phyloP scores from a whole-genome alignment of 2,888 invertebrate species.

The Perdita meconis region DNA sequence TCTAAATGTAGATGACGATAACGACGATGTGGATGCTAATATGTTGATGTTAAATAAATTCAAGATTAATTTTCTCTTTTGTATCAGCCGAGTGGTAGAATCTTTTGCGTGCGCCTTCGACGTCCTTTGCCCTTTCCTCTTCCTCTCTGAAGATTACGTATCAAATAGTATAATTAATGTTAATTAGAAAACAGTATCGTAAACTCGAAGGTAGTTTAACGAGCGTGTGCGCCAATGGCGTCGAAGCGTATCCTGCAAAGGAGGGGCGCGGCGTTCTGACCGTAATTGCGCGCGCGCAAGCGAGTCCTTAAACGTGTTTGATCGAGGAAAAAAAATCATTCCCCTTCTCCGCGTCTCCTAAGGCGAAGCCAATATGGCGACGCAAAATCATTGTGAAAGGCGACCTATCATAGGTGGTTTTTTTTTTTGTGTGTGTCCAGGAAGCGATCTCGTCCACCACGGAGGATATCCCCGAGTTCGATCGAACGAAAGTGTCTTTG shows the following conservation, averaged over 20 bases:
- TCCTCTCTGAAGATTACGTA: background rate
- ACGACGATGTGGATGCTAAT: constrained; percentile 46
- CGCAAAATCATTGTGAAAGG: constrained; percentile 16
- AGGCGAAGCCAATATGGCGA: background rate
- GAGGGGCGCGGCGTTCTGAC: background rate
- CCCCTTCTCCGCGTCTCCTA: background rate
- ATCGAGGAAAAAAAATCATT: background rate
- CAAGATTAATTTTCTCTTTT: constrained; percentile 61
- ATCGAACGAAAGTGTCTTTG: constrained; percentile 86
- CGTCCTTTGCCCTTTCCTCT: constrained; percentile 32
- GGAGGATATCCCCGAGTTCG: constrained; percentile 85
- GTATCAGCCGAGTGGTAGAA: constrained; percentile 36
- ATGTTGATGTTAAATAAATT: constrained; percentile 75
- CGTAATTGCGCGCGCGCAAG: background rate
- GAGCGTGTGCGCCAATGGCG: background rate
- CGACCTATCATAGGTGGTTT: constrained; percentile 25
- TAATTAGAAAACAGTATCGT: no score
- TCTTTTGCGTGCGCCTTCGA: constrained; percentile 10
- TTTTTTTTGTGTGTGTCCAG: constrained; percentile 62
- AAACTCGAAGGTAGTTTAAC: background rate
- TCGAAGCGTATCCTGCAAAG: constrained; percentile 1
- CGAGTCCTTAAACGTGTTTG: constrained; percentile 3
- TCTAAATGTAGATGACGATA: constrained; percentile 61
- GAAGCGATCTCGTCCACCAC: constrained; percentile 79
- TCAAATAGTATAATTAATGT: no score